Percentiles rank a stretch among this genome's conserved stretches.
Conservation (phyloP, 2,888 invertebrate species). For the Icerya purchasi region DNA sequence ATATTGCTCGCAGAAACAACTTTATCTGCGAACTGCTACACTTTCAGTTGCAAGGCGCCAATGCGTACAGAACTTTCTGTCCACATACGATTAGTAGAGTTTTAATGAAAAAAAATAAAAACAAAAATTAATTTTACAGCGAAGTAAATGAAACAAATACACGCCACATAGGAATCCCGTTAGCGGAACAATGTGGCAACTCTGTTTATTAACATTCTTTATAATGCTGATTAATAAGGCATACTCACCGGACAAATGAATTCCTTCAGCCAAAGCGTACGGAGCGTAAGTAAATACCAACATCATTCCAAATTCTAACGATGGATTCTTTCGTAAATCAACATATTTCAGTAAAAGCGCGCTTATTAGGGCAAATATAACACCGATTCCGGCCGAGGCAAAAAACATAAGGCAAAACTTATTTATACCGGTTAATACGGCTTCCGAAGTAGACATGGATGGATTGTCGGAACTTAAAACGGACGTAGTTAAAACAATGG, state of each 20-base stretch:
- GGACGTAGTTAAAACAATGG: conserved; percentile 88
- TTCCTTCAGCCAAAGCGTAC: conserved; percentile 91
- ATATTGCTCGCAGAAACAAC: too few species aligned
- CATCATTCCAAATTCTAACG: conserved; percentile 95
- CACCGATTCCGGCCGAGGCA: conserved; percentile 91
- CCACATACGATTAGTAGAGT: too few species aligned
- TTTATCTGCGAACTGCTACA: too few species aligned
- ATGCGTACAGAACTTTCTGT: too few species aligned
- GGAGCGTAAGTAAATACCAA: conserved; percentile 95
- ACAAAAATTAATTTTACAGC: too few species aligned
- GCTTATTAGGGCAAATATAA: conserved; percentile 79
- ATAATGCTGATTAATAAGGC: conserved; percentile 47
- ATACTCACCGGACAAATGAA: conserved; percentile 61
- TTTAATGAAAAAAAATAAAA: too few species aligned
- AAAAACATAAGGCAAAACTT: conserved; percentile 77
- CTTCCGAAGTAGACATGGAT: conserved; percentile 50
- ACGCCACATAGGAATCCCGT: too few species aligned
- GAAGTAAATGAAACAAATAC: too few species aligned
- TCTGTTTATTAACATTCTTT: conserved; percentile 97
- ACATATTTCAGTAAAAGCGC: conserved; percentile 84
- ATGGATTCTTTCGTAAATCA: conserved; percentile 89
- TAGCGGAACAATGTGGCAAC: conserved; percentile 99
- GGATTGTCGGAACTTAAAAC: conserved; percentile 49
- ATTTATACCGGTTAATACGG: conserved; percentile 67
- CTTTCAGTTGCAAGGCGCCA: too few species aligned